Evolutionary conservation across 2,113 vertebrate genomes (phyloP).

Genomic region (Typhlomys cinereus): DNA sequence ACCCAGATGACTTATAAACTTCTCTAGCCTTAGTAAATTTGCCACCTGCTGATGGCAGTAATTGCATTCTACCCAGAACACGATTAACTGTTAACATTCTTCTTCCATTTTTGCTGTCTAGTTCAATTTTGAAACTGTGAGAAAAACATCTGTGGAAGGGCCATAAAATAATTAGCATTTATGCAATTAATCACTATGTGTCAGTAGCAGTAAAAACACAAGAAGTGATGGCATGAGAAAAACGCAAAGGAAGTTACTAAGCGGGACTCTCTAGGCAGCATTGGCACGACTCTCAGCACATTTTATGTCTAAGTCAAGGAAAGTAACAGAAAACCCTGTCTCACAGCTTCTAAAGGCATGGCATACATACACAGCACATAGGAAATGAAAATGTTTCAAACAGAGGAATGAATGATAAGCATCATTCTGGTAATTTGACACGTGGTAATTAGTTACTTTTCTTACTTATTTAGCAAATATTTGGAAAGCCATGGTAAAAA

Average conservation of each 20-base stretch:
- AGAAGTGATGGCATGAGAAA: conserved; percentile 20
- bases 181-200: conserved; percentile 38
- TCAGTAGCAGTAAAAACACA: conserved; percentile 1
- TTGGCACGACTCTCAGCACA: neutral
- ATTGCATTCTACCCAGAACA: conserved; percentile 28
- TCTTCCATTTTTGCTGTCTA: conserved; percentile 48
- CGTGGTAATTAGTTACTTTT: neutral
- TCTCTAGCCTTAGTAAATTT: neutral
- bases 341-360: neutral
- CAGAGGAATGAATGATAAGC: neutral
- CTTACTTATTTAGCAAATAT: neutral
- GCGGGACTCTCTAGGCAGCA: neutral
- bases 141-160: conserved; percentile 38
- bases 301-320: conserved; percentile 28
- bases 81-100: conserved; percentile 43
- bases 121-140: conserved; percentile 53
- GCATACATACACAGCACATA: neutral
- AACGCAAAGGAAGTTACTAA: neutral
- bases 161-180: conserved; percentile 55
- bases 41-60: conserved; percentile 18
- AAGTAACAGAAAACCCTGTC: neutral
- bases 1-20: conserved; percentile 26
- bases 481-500: neutral
- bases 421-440: neutral
- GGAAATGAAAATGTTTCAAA: neutral